Evolutionary conservation across 1,140 invertebrate species (phyloP), one percentile per base, ranked within the genome.

Genomic region (Drosophila carrolli): DNA sequence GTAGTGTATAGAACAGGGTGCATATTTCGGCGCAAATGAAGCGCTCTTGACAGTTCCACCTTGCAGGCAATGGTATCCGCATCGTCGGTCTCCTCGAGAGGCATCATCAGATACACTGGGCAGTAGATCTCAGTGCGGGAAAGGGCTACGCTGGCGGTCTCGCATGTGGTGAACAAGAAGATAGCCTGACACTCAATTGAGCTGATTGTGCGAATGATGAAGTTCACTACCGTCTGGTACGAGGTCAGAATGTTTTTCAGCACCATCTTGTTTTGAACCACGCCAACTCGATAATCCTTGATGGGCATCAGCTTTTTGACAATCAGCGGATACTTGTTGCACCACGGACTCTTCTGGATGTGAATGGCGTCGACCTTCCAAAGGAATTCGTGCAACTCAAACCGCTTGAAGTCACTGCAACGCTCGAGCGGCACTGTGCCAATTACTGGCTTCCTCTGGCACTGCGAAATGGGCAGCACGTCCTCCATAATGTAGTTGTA

Each of bases 141-240:
- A 37, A 92, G 46, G 0, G 91, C 91, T 2, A 83, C 73, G 27
- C 88, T 89, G 5, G 91, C 90, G 4, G 70, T 78, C 38, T 86
- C 74, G 29, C 91, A 92, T 27, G 71, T 86, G 5, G 78, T 76
- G 37, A 57, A 80, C 2, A 92, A 35, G 23, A 92, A 83, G 7
- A 92, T 83, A 0, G 90, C 91, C 55, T 90, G 88, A 14, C 91
- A 92, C 41, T 91, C 88, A n/a, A 92, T 90, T 5, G 91, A 86
- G 29, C 81, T 72, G 14, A 92, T 92, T 5, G 90, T 92, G 8
- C 91, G 77, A 47, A 92, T 91, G 11, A 92, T 85, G 14, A 91
- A 92, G 68, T 92, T 92, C 10, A 92, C 74, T 8, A 91, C 61
- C 0, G 81, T 81, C 47, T 92, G 81, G 38, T 81, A 91, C 5